Conservation (phyloP, 1,140 invertebrate species). For the Drosophila nebulosa region DNA sequence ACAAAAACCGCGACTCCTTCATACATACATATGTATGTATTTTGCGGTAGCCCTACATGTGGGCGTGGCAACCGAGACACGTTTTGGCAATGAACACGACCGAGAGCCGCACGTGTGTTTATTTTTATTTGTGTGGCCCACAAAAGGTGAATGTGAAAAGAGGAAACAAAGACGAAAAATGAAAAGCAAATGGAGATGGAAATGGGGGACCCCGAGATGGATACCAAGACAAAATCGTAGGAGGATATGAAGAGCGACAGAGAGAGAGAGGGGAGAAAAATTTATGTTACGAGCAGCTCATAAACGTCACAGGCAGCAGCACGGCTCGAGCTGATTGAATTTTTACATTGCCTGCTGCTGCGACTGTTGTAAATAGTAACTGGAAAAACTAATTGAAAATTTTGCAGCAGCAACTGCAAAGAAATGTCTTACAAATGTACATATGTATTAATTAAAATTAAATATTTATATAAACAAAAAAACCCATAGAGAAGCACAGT, state of each 20-base stretch:
- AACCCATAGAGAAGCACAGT: neutral
- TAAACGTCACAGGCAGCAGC: constrained; percentile 48
- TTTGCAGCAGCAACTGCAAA: neutral
- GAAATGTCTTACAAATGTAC: neutral
- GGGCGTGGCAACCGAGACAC: constrained; percentile 36
- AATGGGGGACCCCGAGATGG: constrained; percentile 6
- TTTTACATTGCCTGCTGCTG: constrained; percentile 41
- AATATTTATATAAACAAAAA: neutral
- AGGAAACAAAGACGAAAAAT: neutral
- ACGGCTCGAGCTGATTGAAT: constrained; percentile 56
- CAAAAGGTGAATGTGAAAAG: constrained; percentile 33
- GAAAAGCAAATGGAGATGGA: neutral
- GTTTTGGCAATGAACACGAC: constrained; percentile 65
- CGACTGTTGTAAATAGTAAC: constrained; percentile 16
- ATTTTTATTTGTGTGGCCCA: constrained; percentile 60
- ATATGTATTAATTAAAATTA: constrained; percentile 15
- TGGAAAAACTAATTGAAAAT: constrained; percentile 33
- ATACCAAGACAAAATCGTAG: neutral
- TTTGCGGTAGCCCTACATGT: constrained; percentile 14
- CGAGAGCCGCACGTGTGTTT: constrained; percentile 55
- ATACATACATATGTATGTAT: neutral
- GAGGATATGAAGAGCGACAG: neutral
- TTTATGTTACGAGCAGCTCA: constrained; percentile 62
- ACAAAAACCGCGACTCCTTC: constrained; percentile 43
- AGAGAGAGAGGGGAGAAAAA: constrained; percentile 19